phyloP scores from a whole-genome alignment of 1,140 invertebrate genomes.

The Meloidogyne exigua region DNA sequence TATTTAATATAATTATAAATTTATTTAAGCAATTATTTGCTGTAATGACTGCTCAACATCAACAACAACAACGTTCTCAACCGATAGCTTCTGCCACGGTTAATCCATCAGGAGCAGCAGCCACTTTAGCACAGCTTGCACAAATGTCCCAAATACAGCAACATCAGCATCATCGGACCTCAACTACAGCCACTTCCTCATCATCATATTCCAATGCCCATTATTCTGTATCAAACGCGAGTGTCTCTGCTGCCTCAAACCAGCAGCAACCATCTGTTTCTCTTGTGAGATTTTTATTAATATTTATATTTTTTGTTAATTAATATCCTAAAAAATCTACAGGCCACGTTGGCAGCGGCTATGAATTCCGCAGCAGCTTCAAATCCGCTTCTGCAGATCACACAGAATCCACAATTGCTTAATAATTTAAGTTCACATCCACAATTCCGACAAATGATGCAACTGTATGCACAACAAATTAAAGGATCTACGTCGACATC shows the following conservation, averaged over 20 bases:
- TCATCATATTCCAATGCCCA: not conserved
- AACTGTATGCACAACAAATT: constrained; percentile 36
- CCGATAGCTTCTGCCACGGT: not conserved
- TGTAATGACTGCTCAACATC: constrained; percentile 12
- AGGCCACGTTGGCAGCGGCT: not conserved
- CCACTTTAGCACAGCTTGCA: not conserved
- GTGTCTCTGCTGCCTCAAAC: not conserved
- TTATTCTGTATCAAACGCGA: not conserved
- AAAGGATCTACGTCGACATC: not conserved
- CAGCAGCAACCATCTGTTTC: not conserved
- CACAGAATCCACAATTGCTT: constrained; percentile 20
- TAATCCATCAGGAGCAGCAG: not conserved
- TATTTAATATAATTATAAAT: not conserved
- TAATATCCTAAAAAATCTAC: not conserved
- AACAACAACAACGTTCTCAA: constrained; percentile 4
- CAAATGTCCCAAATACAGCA: constrained; percentile 14
- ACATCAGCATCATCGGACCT: constrained; percentile 21
- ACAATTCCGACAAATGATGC: constrained; percentile 41
- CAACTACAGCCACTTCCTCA: not conserved
- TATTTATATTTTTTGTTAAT: not conserved
- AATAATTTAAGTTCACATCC: constrained; percentile 40
- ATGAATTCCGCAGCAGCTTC: not conserved
- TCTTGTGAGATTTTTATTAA: not conserved
- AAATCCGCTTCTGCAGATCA: not conserved
- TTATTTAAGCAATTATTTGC: constrained; percentile 19